Conservation (phyloP, 2,113 vertebrate genomes). For the Anoura caudifer region DNA sequence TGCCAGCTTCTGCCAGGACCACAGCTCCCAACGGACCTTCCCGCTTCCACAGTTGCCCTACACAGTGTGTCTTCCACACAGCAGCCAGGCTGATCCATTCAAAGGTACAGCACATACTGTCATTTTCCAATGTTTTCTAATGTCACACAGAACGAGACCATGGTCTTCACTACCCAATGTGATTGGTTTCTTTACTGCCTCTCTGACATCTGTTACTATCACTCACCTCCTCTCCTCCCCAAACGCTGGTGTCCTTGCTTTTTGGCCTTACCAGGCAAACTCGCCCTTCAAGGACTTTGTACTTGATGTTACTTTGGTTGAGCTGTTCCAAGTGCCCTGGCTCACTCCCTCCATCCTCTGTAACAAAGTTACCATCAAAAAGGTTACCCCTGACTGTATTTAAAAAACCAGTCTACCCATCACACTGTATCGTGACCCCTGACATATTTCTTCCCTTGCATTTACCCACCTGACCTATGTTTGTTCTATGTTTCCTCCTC, state of each 20-base stretch:
- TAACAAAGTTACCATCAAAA: not conserved
- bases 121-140: not conserved
- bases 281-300: not conserved
- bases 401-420: not conserved
- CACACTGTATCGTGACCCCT: not conserved
- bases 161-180: not conserved
- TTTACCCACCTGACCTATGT: not conserved
- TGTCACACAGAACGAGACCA: not conserved
- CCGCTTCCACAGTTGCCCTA: not conserved
- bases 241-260: not conserved
- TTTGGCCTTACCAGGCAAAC: not conserved
- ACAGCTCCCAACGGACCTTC: accelerated
- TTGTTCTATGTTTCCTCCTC: not conserved
- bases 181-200: not conserved
- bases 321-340: not conserved
- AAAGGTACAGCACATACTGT: not conserved
- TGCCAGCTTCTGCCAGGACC: not conserved
- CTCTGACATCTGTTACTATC: not conserved
- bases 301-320: not conserved
- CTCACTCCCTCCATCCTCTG: not conserved
- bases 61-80: not conserved
- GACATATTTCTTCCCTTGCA: not conserved
- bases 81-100: not conserved
- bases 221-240: not conserved
- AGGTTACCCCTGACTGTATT: not conserved